Conservation (phyloP, 2,888 invertebrate genomes). For the Tanytarsus gracilentus region DNA sequence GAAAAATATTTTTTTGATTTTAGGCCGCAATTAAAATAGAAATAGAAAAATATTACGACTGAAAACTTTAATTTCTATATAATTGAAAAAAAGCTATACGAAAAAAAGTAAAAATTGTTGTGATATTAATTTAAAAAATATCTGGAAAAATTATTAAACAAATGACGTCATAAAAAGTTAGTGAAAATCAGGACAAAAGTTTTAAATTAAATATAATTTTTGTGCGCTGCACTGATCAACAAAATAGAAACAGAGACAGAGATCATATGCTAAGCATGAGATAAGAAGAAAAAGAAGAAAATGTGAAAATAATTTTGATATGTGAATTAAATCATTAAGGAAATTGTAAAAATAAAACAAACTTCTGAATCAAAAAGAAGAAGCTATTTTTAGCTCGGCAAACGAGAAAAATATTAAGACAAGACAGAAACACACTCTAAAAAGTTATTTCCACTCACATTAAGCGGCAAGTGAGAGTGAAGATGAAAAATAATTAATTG, state of each 20-base stretch:
- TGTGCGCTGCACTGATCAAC: too few species aligned
- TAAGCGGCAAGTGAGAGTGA: neutral
- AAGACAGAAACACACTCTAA: neutral
- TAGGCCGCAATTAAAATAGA: too few species aligned
- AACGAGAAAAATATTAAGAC: neutral
- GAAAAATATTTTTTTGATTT: too few species aligned
- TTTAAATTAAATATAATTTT: too few species aligned
- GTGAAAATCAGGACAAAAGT: neutral
- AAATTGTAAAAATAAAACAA: neutral
- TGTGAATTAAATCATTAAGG: constrained; percentile 8
- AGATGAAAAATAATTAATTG: constrained; percentile 11
- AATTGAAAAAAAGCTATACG: too few species aligned
- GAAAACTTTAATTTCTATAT: too few species aligned
- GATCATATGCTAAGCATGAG: neutral
- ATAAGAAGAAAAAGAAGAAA: constrained; percentile 12
- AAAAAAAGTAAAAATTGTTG: too few species aligned
- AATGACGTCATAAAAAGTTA: constrained; percentile 1
- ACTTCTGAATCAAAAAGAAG: neutral
- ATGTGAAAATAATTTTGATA: constrained; percentile 3
- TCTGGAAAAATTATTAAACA: neutral
- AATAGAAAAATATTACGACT: too few species aligned
- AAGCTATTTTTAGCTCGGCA: neutral
- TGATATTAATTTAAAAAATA: neutral
- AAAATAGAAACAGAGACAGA: neutral
- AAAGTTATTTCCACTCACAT: neutral